Conservation (phyloP, 2,888 invertebrate species). For the Strigamia crassipes region DNA sequence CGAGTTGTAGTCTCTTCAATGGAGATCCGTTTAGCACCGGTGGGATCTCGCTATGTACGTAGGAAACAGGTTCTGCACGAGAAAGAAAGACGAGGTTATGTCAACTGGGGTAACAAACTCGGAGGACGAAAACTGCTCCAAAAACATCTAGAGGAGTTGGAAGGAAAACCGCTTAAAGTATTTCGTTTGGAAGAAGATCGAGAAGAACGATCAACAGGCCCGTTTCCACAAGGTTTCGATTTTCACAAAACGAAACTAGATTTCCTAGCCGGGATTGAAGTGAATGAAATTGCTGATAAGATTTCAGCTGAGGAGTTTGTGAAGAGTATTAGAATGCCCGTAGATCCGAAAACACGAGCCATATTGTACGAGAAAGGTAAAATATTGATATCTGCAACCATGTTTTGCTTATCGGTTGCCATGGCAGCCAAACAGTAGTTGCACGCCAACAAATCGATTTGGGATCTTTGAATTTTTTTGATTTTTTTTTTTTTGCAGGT, state of each 20-base stretch:
- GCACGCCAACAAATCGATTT: background rate
- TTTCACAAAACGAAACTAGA: background rate
- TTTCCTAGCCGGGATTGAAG: background rate
- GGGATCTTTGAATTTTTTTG: background rate
- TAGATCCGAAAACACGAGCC: background rate
- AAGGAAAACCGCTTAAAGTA: background rate
- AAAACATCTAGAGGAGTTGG: background rate
- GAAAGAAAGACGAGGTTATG: background rate
- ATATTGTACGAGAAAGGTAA: background rate
- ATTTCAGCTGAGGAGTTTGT: background rate
- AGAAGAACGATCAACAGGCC: background rate
- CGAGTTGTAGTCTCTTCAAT: background rate
- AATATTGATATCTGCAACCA: background rate
- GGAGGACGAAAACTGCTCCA: background rate
- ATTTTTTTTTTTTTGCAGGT: background rate
- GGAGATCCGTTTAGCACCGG: background rate
- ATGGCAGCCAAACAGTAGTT: background rate
- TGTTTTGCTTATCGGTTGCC: background rate
- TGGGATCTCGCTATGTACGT: background rate
- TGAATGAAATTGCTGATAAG: background rate
- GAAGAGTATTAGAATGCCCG: background rate
- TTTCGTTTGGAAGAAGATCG: background rate
- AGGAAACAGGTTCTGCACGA: background rate
- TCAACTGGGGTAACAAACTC: background rate
- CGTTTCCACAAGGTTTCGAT: background rate